Evolutionary conservation across 2,888 invertebrate genomes (phyloP), one percentile per base, ranked within the genome.

Genomic region (Pachliopta kotzebuea): DNA sequence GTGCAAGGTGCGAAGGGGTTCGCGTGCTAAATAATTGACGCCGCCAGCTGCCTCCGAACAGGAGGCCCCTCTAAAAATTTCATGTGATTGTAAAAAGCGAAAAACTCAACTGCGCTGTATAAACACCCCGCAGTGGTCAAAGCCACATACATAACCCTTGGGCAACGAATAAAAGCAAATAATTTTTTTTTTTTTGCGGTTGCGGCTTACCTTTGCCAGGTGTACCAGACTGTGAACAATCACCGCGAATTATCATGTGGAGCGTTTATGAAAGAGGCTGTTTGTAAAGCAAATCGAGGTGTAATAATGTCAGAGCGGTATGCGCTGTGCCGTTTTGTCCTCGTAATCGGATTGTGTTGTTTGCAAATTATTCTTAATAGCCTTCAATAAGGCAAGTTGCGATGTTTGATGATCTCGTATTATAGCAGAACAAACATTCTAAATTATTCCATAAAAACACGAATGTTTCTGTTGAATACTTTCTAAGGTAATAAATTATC

Each of bases 191-290:
- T 86, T 86, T 89, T 87, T 87, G 88, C 77, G 88, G 87, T 86
- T 81, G 86, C 86, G 90, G 88, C 85, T 85, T 82, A 84, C 86
- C 87, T 89, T 88, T 88, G 79, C 83, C 75, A 76, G 74, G 85
- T 83, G 83, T 79, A 85, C 84, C 85, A 90, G 90, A 91, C 90
- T 88, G 83, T 90, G 89, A 88, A 90, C 86, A 87, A 90, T 88
- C 84, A 81, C 78, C 77, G 78, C 81, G 86, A 85, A 88, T 90
- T 88, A 89, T 86, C 87, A 88, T 85, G 86, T 86, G 83, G 80
- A 83, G 83, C 83, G 80, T 84, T 87, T 86, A 83, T 86, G 81
- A 84, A 85, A 83, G 83, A 88, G 83, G 77, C 78, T 83, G 84
- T 87, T 85, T 89, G 85, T 83, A 81, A 81, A 86, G 78, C 80